These are phyloP conservation scores for Tanypteryx hageni DNA, from an alignment of 2,888 invertebrate species.

Conservation along the genomic window DNA sequence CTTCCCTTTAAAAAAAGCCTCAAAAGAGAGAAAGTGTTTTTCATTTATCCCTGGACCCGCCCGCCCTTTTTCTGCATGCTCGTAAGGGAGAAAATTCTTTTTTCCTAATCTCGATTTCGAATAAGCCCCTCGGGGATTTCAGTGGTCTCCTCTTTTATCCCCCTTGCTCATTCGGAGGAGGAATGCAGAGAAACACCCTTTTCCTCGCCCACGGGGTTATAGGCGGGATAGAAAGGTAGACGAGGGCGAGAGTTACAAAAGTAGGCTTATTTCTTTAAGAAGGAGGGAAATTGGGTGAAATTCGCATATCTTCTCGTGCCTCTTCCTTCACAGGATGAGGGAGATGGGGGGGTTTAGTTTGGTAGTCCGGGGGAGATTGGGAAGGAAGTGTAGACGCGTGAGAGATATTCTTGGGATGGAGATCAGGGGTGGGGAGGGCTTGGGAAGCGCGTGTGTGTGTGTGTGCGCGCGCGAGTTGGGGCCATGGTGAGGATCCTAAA, in stretches of 20 bases:
- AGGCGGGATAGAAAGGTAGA: background rate
- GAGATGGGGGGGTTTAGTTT: too few relatives aligned
- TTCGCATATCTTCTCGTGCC: too few relatives aligned
- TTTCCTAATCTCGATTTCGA: constrained; percentile 16
- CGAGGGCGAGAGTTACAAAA: background rate
- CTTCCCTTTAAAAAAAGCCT: constrained; percentile 23
- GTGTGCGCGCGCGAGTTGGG: too few relatives aligned
- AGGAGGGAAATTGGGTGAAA: too few relatives aligned
- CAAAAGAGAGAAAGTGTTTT: constrained; percentile 27
- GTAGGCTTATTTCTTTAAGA: background rate
- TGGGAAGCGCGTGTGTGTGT: too few relatives aligned
- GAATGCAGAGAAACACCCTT: background rate
- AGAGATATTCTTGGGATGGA: too few relatives aligned
- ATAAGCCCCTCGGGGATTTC: background rate
- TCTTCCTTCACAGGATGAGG: too few relatives aligned
- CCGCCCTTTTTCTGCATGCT: background rate
- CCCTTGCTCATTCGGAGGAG: background rate
- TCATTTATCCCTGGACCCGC: background rate
- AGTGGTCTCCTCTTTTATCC: background rate
- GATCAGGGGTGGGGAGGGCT: too few relatives aligned
- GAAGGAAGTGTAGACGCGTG: too few relatives aligned
- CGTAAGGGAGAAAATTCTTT: background rate
- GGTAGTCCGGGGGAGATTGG: too few relatives aligned
- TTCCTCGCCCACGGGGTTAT: background rate
- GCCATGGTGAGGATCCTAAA: background rate